Conservation (phyloP, 2,113 vertebrate genomes). For the Stigmatopora argus region DNA sequence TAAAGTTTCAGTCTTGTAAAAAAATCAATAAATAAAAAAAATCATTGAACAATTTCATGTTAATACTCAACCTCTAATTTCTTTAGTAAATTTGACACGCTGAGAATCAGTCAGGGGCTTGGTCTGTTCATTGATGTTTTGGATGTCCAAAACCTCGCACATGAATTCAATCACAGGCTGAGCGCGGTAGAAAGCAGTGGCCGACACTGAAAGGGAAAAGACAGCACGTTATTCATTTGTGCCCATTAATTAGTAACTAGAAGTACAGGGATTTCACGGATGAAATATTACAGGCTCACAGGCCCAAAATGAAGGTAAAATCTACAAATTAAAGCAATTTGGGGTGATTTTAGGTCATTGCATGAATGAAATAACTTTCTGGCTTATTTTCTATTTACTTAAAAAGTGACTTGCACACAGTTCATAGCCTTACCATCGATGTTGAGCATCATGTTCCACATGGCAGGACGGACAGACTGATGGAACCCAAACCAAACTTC, state of each 20-base stretch:
- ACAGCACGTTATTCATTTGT: constrained; percentile 4
- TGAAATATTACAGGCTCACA: background rate
- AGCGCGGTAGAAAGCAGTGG: constrained; percentile 96
- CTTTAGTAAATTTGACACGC: constrained; percentile 99
- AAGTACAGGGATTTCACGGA: background rate
- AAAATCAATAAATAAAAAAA: too few species aligned
- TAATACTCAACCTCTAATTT: constrained; percentile 84
- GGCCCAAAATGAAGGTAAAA: background rate
- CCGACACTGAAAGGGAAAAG: constrained; percentile 77
- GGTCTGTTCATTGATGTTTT: constrained; percentile 97
- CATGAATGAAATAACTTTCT: too few species aligned
- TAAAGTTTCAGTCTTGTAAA: too few species aligned
- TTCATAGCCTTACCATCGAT: constrained; percentile 80
- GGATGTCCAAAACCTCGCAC: constrained; percentile 97
- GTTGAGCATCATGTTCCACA: constrained; percentile 99
- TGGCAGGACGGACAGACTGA: constrained; percentile 95
- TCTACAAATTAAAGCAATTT: background rate
- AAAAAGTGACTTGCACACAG: background rate
- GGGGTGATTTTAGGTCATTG: too few species aligned
- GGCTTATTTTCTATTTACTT: too few species aligned
- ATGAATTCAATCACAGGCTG: constrained; percentile 99
- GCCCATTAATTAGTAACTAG: background rate
- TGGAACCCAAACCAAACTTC: constrained; percentile 99
- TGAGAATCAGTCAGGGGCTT: constrained; percentile 97
- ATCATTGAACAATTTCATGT: background rate